Percentiles rank a stretch among this genome's conserved stretches.
Conservation (phyloP, 2,797 vertebrate species). For the Galago senegalensis region DNA sequence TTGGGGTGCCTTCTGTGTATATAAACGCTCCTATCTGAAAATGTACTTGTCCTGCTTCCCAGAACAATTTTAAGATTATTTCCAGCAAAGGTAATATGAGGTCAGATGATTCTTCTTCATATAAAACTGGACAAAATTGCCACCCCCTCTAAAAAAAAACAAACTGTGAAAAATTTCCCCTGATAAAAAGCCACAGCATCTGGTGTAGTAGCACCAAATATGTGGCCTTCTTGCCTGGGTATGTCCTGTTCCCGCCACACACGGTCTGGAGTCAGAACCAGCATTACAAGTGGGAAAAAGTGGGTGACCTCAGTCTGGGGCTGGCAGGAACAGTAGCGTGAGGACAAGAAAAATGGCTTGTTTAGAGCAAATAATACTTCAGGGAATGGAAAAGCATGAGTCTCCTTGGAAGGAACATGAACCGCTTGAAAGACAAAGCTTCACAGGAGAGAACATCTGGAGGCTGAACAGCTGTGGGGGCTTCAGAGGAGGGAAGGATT, state of each 20-base stretch:
- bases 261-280: no score
- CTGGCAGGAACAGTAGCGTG: background rate
- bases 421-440: background rate
- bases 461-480: no score
- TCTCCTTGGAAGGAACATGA: background rate
- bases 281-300: background rate
- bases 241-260: no score
- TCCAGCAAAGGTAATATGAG: background rate
- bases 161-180: background rate
- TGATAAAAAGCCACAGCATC: background rate
- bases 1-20: no score
- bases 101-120: background rate
- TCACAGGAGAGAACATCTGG: conserved; percentile 1
- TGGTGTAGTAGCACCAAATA: background rate
- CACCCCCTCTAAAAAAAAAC: background rate
- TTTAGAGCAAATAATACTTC: background rate
- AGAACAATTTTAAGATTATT: background rate
- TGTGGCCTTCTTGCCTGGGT: background rate
- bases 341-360: background rate
- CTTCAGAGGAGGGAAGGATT: background rate
- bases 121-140: background rate
- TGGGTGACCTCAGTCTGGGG: background rate
- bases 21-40: background rate
- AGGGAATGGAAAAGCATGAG: background rate
- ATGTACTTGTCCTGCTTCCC: background rate